Conservation (phyloP, 1,140 invertebrate species). For the Drosophila orosa region DNA sequence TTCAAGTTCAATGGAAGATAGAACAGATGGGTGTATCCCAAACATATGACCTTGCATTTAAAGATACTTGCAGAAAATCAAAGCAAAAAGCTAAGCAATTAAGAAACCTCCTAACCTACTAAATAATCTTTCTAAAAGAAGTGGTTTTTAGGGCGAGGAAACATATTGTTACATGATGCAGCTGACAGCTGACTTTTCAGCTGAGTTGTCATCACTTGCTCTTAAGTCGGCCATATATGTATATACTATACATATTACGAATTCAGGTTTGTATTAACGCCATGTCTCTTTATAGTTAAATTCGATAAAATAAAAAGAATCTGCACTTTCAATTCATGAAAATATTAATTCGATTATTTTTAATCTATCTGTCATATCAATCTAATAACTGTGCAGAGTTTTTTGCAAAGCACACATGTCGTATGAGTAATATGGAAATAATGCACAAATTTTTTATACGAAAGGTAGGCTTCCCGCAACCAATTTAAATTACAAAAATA, state of each 20-base stretch:
- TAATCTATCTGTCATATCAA: too few relatives aligned
- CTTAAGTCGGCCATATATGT: constrained; percentile 4
- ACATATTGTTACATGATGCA: constrained; percentile 3
- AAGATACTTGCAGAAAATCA: background rate
- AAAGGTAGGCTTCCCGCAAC: background rate
- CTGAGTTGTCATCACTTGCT: constrained; percentile 3
- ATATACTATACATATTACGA: background rate
- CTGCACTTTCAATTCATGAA: background rate
- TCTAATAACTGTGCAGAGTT: too few relatives aligned
- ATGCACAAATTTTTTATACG: background rate
- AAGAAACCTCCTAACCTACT: background rate
- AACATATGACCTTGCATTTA: background rate
- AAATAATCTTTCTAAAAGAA: background rate
- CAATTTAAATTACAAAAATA: background rate
- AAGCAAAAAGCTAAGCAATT: too few relatives aligned
- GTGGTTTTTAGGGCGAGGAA: background rate
- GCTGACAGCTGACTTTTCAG: constrained; percentile 24
- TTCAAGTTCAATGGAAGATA: constrained; percentile 4
- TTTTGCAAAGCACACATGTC: background rate
- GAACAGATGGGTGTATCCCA: background rate
- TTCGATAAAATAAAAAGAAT: background rate
- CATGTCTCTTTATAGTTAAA: background rate
- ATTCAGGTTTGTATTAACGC: background rate
- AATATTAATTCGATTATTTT: background rate
- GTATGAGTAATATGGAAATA: background rate